phyloP scores from a whole-genome alignment of 2,797 vertebrate species.

The Falco naumanni region DNA sequence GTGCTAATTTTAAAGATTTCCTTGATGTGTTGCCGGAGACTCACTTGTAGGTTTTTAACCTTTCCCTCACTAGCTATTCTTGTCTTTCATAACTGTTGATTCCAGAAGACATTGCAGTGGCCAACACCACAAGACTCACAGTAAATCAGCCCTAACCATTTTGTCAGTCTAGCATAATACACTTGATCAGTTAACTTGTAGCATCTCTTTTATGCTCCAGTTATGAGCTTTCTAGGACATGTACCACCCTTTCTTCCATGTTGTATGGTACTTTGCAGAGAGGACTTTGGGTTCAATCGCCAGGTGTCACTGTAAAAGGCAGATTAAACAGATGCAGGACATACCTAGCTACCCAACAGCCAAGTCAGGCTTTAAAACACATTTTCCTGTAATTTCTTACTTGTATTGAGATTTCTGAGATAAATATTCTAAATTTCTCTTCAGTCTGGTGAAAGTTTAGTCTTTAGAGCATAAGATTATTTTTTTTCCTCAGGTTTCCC shows the following conservation, averaged over 20 bases:
- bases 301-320: not conserved
- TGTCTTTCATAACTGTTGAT: not conserved
- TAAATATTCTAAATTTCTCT: not conserved
- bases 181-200: not conserved
- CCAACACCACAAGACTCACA: not conserved
- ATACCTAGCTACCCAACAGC: not conserved
- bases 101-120: not conserved
- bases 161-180: not conserved
- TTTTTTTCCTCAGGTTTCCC: not conserved
- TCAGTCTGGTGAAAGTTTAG: not conserved
- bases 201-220: not conserved
- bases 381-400: not conserved
- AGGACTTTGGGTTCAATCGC: accelerated
- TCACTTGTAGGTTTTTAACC: not conserved
- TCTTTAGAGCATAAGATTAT: not conserved
- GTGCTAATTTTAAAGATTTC: not conserved
- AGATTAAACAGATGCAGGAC: not conserved
- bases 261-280: not conserved
- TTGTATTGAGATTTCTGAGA: not conserved
- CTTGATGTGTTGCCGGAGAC: not conserved
- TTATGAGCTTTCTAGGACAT: not conserved
- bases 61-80: not conserved
- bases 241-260: not conserved
- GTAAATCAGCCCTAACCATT: not conserved
- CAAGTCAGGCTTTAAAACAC: not conserved